Percentiles rank a stretch among this genome's conserved stretches.
Conservation (phyloP, 2,888 invertebrate species). For the Stenchaetothrips biformis region DNA sequence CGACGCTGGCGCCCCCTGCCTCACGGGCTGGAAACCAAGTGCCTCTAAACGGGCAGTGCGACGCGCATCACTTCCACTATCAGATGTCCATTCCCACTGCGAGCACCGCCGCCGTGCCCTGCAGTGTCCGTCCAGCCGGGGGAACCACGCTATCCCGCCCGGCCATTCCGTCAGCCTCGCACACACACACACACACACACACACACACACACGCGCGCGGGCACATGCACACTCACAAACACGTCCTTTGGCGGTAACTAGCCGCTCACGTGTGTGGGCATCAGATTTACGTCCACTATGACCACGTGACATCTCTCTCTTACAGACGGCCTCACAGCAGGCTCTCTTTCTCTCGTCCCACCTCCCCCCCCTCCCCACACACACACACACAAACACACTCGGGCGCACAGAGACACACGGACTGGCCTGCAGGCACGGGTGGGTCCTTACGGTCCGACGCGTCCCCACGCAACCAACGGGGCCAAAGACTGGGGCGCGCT, state of each 20-base stretch:
- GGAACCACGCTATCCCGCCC: background rate
- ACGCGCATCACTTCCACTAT: background rate
- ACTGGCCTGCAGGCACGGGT: background rate
- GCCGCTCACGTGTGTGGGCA: conserved; percentile 5
- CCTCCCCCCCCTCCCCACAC: background rate
- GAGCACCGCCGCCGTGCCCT: too few species aligned
- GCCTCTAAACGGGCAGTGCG: background rate
- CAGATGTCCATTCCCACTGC: background rate
- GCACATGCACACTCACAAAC: too few species aligned
- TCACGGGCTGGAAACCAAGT: too few species aligned
- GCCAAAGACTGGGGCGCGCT: background rate
- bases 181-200: background rate
- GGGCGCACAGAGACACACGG: too few species aligned
- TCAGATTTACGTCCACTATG: conserved; percentile 1
- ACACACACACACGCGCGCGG: background rate
- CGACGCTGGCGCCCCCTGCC: too few species aligned
- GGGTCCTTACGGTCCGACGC: conserved; percentile 10
- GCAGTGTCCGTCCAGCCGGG: too few species aligned
- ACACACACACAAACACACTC: too few species aligned
- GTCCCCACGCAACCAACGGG: background rate
- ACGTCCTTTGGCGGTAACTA: background rate
- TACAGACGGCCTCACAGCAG: background rate
- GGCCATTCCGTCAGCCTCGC: background rate
- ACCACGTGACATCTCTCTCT: conserved; percentile 6
- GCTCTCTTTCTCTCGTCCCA: background rate